These are phyloP conservation scores for Teleiodes luculella DNA, from an alignment of 2,888 invertebrate genomes.

Conservation along the genomic window DNA sequence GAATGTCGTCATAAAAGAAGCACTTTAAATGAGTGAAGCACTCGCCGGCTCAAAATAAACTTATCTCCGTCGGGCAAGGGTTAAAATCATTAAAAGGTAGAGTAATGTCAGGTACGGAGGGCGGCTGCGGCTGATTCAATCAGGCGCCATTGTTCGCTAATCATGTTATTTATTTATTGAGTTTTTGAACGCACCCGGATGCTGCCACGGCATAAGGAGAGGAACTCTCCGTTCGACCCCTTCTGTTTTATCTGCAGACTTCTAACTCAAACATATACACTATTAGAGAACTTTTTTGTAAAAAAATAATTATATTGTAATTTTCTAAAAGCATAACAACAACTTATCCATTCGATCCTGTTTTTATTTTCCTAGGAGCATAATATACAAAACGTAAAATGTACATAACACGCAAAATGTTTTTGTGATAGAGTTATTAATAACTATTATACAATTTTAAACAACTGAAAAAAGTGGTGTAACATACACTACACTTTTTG, in stretches of 20 bases:
- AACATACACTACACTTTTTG: no score
- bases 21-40: conserved; percentile 70
- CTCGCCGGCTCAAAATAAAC: conserved; percentile 76
- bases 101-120: conserved; percentile 63
- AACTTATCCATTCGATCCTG: no score
- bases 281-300: no score
- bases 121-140: conserved; percentile 68
- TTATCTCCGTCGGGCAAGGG: conserved; percentile 75
- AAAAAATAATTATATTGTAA: no score
- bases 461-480: no score
- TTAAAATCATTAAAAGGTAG: conserved; percentile 67
- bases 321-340: no score
- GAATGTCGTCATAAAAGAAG: conserved; percentile 76
- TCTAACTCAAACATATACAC: no score
- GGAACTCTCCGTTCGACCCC: not conserved
- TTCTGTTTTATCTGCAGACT: not conserved
- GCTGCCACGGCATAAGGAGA: not conserved
- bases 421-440: no score
- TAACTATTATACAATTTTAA: no score
- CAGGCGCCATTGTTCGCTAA: conserved; percentile 62
- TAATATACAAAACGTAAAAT: no score
- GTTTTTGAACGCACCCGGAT: conserved; percentile 50
- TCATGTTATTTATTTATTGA: conserved; percentile 67
- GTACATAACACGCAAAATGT: no score
- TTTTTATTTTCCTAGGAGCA: no score